A percentile compares a stretch with the other conserved stretches of the same genome.
phyloP scores from a whole-genome alignment of 2,113 vertebrate species.

The Camelus dromedarius region DNA sequence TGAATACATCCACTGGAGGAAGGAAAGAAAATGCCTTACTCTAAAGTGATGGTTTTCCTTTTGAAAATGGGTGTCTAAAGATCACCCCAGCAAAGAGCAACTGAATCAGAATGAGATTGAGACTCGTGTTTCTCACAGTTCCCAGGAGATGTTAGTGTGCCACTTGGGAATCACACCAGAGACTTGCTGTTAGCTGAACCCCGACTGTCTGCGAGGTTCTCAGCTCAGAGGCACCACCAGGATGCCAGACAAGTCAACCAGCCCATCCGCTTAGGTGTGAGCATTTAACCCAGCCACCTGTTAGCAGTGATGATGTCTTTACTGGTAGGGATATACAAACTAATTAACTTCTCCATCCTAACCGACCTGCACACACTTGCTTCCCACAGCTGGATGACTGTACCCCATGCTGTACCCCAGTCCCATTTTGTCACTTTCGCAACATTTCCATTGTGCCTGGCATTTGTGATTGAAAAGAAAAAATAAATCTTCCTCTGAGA shows the following conservation, averaged over 20 bases:
- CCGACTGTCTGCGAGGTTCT: fast-evolving
- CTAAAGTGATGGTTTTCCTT: neutral
- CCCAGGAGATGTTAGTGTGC: neutral
- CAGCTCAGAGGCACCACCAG: neutral
- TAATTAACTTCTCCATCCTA: no score
- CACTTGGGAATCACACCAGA: neutral
- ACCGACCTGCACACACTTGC: neutral
- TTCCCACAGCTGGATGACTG: neutral
- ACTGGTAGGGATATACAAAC: neutral
- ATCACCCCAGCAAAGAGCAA: no score
- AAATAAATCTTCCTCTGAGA: neutral
- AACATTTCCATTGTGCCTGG: fast-evolving
- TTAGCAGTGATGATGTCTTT: no score
- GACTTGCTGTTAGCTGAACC: neutral
- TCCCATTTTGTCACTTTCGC: fast-evolving
- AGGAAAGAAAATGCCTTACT: neutral
- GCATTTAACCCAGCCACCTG: fast-evolving
- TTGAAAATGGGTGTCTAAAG: neutral
- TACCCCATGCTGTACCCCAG: neutral
- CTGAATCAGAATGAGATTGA: neutral
- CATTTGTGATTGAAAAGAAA: neutral
- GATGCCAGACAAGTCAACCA: neutral
- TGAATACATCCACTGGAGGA: no score
- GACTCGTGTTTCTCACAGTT: neutral
- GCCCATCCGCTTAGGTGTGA: fast-evolving